These are phyloP conservation scores for Vidua macroura DNA, from an alignment of 2,113 vertebrate species.

Conservation along the genomic window DNA sequence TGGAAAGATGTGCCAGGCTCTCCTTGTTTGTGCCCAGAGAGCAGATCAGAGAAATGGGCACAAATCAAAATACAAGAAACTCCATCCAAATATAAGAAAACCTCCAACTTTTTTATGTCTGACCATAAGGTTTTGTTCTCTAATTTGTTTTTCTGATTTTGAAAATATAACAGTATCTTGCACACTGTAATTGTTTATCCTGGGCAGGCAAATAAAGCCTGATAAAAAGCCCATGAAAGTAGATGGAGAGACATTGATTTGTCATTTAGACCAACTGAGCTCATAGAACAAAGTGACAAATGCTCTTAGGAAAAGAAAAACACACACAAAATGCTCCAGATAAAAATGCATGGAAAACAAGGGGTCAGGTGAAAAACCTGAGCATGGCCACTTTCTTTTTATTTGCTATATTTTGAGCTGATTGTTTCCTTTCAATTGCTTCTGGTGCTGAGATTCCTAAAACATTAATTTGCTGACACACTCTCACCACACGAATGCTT, in stretches of 20 bases:
- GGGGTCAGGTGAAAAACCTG: not conserved
- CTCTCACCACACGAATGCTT: not conserved
- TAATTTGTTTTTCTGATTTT: not conserved
- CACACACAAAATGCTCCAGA: not conserved
- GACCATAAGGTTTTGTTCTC: not conserved
- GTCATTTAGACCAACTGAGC: not conserved
- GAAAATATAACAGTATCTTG: not conserved
- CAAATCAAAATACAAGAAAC: not conserved
- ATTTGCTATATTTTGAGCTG: not conserved
- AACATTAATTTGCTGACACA: not conserved
- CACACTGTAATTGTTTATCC: not conserved
- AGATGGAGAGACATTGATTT: not conserved
- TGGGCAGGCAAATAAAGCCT: not conserved
- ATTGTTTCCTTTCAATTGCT: not conserved
- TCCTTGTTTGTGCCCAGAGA: not conserved
- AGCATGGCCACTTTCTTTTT: not conserved
- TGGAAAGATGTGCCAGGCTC: not conserved
- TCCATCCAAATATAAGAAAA: not conserved
- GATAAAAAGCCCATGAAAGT: not conserved
- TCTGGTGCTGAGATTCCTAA: not conserved
- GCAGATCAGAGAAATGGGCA: not conserved
- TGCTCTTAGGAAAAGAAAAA: not conserved
- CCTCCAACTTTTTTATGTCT: accelerated
- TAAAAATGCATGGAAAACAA: not conserved
- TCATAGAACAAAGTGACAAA: not conserved